A percentile compares a stretch with the other conserved stretches of the same genome.
Conservation (phyloP, 2,797 vertebrate species). For the Lithobates sylvaticus region DNA sequence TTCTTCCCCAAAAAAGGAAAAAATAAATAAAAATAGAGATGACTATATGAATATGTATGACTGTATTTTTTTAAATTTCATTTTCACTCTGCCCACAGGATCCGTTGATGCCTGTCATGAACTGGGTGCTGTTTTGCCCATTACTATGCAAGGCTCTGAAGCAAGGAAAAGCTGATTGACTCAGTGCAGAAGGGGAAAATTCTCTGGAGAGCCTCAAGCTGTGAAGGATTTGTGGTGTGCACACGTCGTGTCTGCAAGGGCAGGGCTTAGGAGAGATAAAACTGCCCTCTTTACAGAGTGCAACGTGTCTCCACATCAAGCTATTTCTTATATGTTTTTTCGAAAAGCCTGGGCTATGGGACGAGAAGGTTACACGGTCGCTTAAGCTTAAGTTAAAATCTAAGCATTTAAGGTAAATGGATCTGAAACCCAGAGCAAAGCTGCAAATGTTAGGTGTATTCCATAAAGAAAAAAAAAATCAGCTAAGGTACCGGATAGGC, state of each 20-base stretch:
- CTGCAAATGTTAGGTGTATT: not conserved
- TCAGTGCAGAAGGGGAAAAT: slow-evolving; percentile 42
- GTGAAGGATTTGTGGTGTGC: slow-evolving; percentile 47
- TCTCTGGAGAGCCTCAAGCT: slow-evolving; percentile 52
- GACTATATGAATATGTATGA: slow-evolving; percentile 37
- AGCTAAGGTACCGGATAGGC: not conserved
- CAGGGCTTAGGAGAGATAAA: slow-evolving; percentile 42
- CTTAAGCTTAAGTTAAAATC: slow-evolving; percentile 6
- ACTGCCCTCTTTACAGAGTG: slow-evolving; percentile 31
- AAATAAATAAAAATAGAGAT: not conserved
- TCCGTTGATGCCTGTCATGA: slow-evolving; percentile 26
- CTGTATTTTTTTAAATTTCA: slow-evolving; percentile 34
- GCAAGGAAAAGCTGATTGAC: slow-evolving; percentile 61
- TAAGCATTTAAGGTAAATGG: not conserved
- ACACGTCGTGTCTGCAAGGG: slow-evolving; percentile 43
- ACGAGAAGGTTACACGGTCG: slow-evolving; percentile 27
- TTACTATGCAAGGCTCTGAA: slow-evolving; percentile 58
- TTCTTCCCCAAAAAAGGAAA: not conserved
- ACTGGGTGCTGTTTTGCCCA: slow-evolving; percentile 36
- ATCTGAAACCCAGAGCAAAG: slow-evolving; percentile 14
- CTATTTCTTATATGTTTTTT: slow-evolving; percentile 15
- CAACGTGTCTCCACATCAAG: slow-evolving; percentile 4
- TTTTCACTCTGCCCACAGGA: slow-evolving; percentile 21
- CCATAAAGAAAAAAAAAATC: not conserved
- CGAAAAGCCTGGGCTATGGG: not conserved